A percentile compares a stretch with the other conserved stretches of the same genome.
phyloP scores from a whole-genome alignment of 1,140 invertebrate genomes.

The Pseudachorutes palmiensis region DNA sequence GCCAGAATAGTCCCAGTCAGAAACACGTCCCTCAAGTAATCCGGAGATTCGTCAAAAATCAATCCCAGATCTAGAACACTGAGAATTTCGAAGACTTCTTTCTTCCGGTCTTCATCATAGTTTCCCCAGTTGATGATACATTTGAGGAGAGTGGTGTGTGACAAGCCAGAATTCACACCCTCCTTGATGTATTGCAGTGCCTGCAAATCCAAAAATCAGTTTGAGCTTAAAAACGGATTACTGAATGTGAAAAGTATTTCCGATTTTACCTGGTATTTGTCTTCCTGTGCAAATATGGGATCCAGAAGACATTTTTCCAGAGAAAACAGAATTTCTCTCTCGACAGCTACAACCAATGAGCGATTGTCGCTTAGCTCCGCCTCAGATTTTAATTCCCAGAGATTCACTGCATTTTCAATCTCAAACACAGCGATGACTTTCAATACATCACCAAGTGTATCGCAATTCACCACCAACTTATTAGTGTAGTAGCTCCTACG shows the following conservation, averaged over 20 bases:
- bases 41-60: not conserved
- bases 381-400: not conserved
- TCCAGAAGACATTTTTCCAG: too few species aligned
- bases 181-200: not conserved
- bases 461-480: constrained; percentile 40
- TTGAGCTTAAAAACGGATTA: too few species aligned
- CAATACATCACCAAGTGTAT: constrained; percentile 4
- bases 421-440: not conserved
- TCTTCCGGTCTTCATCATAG: not conserved
- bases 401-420: not conserved
- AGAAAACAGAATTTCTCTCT: too few species aligned
- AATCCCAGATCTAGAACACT: not conserved
- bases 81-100: not conserved
- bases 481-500: too few species aligned
- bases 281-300: too few species aligned
- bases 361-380: not conserved
- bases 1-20: not conserved
- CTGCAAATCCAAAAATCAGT: not conserved
- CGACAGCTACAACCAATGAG: too few species aligned
- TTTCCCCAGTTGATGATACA: not conserved
- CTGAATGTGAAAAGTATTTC: too few species aligned
- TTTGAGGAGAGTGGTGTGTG: not conserved
- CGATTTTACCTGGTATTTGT: too few species aligned
- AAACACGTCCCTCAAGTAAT: not conserved
- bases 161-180: not conserved